Evolutionary conservation across 2,113 vertebrate species (phyloP), one percentile per base, ranked within the genome.

Genomic region (Otolemur garnettii): DNA sequence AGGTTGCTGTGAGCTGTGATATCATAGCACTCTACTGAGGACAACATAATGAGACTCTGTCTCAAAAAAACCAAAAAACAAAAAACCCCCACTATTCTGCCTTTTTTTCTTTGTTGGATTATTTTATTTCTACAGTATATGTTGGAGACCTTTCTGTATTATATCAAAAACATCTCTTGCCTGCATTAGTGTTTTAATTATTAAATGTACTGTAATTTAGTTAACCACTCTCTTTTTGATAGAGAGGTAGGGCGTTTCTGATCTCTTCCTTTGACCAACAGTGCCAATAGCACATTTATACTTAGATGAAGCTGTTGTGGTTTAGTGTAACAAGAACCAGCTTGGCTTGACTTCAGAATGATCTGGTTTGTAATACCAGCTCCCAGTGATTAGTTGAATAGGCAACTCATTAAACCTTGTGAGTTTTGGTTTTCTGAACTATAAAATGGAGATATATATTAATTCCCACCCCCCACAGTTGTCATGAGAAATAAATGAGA

Each of bases 371-470:
- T 35, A 87, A 87, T 72, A 15, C 64, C 42, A 85, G 62, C 72
- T 92, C 24, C 45, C 71, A 81, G 83, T 28, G 71, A 95, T 83
- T 89, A 66, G 13, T 53, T 93, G 79, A 93, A 42, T 50, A 89
- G 60, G 75, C 42, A 72, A 62, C 59, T 94, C 93, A 78, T 92
- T 83, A 88, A 79, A 71, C 60, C 14, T 86, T 5, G 57, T 0
- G 59, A 38, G 15, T 75, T 38, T 92, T 87, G 80, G 24, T 68
- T 95, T 94, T 93, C 84, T 97, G 66, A 57, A 55, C 53, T 72
- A 38, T 68, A 60, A 84, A 68, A 74, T 33, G 38, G 35, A 87
- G 64, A 50, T 78, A 80, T 93, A 50, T 78, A 77, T 93, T 90
- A 69, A 72, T 9, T 26, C 64, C 89, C 86, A 35, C 38, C 7